These are phyloP conservation scores for Oceanodroma leucorhoa DNA, from an alignment of 2,797 vertebrate genomes.

Conservation along the genomic window DNA sequence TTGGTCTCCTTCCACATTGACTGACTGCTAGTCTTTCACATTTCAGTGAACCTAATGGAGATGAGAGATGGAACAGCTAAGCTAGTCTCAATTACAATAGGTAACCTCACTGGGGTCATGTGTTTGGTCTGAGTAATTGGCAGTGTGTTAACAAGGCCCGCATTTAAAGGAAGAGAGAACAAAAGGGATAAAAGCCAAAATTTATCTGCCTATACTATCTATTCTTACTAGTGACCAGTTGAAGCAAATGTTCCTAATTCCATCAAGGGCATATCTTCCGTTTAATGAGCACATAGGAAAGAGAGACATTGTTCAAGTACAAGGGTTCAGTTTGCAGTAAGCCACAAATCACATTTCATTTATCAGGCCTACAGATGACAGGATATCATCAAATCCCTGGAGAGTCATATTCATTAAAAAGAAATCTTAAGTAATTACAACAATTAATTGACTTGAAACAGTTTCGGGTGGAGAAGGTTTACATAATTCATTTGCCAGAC, in stretches of 20 bases:
- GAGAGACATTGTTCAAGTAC: slow-evolving; percentile 71
- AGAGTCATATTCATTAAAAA: slow-evolving; percentile 89
- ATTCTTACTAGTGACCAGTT: slow-evolving; percentile 17
- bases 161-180: slow-evolving; percentile 21
- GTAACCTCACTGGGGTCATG: background rate
- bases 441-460: slow-evolving; percentile 90
- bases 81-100: background rate
- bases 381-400: slow-evolving; percentile 82
- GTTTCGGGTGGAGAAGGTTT: slow-evolving; percentile 85
- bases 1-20: background rate
- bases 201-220: background rate
- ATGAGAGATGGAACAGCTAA: background rate
- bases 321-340: slow-evolving; percentile 77
- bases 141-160: background rate
- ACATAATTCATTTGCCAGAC: slow-evolving; percentile 89
- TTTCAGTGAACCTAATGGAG: slow-evolving; percentile 17
- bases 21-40: background rate
- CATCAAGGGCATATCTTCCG: slow-evolving; percentile 75
- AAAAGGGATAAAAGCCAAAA: background rate
- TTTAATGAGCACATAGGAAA: slow-evolving; percentile 70
- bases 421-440: slow-evolving; percentile 92
- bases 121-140: slow-evolving; percentile 7
- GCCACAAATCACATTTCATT: slow-evolving; percentile 86
- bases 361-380: slow-evolving; percentile 85
- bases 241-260: slow-evolving; percentile 39